These are phyloP conservation scores for Diuraphis noxia DNA, from an alignment of 1,140 invertebrate species.

Conservation along the genomic window DNA sequence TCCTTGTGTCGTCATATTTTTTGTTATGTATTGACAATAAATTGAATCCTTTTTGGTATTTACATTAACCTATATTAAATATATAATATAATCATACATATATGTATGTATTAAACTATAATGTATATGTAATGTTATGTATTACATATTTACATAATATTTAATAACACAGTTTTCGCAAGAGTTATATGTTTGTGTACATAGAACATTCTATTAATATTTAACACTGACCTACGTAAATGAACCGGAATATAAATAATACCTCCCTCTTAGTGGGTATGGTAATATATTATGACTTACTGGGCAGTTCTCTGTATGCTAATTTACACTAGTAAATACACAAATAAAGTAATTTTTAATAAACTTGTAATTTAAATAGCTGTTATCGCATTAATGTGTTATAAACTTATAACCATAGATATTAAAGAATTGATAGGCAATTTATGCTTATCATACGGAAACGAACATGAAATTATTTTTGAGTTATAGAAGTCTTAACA, in stretches of 20 bases:
- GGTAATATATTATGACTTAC: too few species aligned
- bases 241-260: constrained; percentile 6
- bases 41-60: not conserved
- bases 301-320: not conserved
- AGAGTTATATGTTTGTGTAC: not conserved
- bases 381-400: not conserved
- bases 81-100: not conserved
- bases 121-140: not conserved
- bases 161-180: not conserved
- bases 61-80: not conserved
- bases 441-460: too few species aligned
- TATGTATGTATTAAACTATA: too few species aligned
- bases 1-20: not conserved
- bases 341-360: not conserved
- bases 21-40: not conserved
- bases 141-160: not conserved
- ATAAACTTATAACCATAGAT: too few species aligned
- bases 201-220: not conserved
- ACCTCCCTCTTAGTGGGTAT: not conserved
- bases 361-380: not conserved
- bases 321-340: not conserved
- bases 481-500: too few species aligned
- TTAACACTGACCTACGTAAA: constrained; percentile 9
- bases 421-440: too few species aligned
- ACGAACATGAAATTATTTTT: too few species aligned